These are phyloP conservation scores for Nyctibius grandis DNA, from an alignment of 2,797 vertebrate species.

Conservation along the genomic window DNA sequence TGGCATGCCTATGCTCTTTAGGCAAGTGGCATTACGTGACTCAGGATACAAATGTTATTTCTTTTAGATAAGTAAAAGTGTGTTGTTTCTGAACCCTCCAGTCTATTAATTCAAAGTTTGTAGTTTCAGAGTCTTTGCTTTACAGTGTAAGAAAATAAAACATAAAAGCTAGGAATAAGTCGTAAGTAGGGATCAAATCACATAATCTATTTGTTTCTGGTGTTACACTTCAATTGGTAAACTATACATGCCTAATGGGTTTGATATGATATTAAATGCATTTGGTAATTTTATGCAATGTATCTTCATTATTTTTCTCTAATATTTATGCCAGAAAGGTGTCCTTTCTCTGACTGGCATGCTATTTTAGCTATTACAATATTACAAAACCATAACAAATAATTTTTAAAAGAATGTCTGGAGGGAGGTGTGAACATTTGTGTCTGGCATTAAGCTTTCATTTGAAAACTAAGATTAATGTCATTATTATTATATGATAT, in stretches of 20 bases:
- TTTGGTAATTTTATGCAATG: neutral
- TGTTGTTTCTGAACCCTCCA: neutral
- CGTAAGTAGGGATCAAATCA: neutral
- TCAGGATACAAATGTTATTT: neutral
- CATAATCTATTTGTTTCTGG: neutral
- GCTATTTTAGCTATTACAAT: neutral
- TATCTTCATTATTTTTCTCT: neutral
- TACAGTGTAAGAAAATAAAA: neutral
- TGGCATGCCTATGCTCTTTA: conserved; percentile 24
- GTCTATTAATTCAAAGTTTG: neutral
- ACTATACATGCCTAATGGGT: neutral
- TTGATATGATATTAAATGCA: neutral
- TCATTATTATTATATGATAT: neutral
- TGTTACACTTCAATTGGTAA: neutral
- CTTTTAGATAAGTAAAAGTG: neutral
- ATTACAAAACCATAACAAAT: neutral
- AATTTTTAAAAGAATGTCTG: neutral
- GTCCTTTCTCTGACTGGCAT: neutral
- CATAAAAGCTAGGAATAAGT: neutral
- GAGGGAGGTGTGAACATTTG: neutral
- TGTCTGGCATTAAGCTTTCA: neutral
- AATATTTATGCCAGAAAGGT: neutral
- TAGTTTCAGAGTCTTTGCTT: conserved; percentile 46
- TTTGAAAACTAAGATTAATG: neutral
- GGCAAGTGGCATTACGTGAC: neutral